phyloP scores from a whole-genome alignment of 2,113 vertebrate species.

The Grus americana region DNA sequence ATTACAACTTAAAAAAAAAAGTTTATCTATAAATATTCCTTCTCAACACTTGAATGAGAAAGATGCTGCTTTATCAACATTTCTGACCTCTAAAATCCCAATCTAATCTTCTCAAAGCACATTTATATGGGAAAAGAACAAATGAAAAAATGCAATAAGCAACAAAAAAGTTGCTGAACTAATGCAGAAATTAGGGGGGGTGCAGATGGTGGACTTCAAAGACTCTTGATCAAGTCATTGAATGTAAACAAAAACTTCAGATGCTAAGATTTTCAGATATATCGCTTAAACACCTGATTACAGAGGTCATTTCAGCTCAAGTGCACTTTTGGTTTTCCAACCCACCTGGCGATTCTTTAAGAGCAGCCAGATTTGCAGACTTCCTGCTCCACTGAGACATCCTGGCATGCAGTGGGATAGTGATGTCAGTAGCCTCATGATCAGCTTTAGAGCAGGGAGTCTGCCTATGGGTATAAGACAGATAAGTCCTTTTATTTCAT shows the following conservation, averaged over 20 bases:
- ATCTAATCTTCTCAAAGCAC: not conserved
- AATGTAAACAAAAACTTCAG: not conserved
- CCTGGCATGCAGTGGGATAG: constrained; percentile 62
- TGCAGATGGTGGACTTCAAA: not conserved
- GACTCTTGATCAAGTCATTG: not conserved
- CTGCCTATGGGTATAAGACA: constrained; percentile 69
- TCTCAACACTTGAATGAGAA: not conserved
- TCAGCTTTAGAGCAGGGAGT: constrained; percentile 68
- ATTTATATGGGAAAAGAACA: not conserved
- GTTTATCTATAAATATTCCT: not conserved
- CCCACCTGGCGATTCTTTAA: constrained; percentile 65
- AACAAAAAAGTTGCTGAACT: not conserved
- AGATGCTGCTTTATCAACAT: not conserved
- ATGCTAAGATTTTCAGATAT: not conserved
- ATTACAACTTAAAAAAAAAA: not conserved
- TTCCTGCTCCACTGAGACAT: constrained; percentile 70
- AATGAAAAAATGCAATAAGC: not conserved
- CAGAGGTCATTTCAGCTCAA: constrained; percentile 63
- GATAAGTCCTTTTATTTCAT: constrained; percentile 60
- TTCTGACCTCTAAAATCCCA: not conserved
- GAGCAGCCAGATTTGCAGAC: constrained; percentile 70
- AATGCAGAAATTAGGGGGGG: not conserved
- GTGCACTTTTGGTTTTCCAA: constrained; percentile 57
- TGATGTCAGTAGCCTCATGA: constrained; percentile 63
- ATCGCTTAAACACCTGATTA: not conserved